Evolutionary conservation across 2,888 invertebrate species (phyloP), one percentile per base, ranked within the genome.

Genomic region (Eristalis tenax): DNA sequence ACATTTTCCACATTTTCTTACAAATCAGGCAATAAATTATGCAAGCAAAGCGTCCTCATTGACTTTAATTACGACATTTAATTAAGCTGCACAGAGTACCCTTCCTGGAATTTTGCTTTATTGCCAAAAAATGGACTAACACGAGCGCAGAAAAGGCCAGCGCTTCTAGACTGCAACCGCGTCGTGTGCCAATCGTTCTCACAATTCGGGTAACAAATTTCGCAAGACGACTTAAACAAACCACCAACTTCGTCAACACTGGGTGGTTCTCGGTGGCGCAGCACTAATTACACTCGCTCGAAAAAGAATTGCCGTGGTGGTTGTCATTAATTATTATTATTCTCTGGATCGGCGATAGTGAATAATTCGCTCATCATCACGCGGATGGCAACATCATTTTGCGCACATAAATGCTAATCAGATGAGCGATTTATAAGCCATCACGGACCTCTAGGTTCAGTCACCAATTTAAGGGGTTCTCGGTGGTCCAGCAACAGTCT

Each of bases 21-120:
- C 69, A 56, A 69, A 32, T 35, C 28, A 18, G 57, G 50, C 23
- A 57, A 15, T 28, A 57, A 35, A 57, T 57, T 69, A 57, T 57
- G 57, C 57, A 69, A 22, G 56, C 56, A 69, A 69, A 18, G 13
- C 32, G 22, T 28, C 50, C 32, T 28, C 50, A 56, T 50, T 32
- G 68, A 69, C 22, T n/a, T 68, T 68, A 56, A 68, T 68, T 56
- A 69, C 68, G 50, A 69, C 22, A 18, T 32, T 70, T 70, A 70
- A 57, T 70, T 70, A 18, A 23, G 57, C 57, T 35, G 50, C 43
- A 70, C 38, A 59, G 38, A 15, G n/a, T 4, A 50, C 18, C 18
- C 50, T 50, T 50, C 50, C 8, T 18, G 50, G 50, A 50, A 50
- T 50, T 50, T 8, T 8, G 18, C 18, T 50, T 50, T 50, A 50